These are phyloP conservation scores for Passer montanus DNA, from an alignment of 2,113 vertebrate genomes.

Conservation along the genomic window DNA sequence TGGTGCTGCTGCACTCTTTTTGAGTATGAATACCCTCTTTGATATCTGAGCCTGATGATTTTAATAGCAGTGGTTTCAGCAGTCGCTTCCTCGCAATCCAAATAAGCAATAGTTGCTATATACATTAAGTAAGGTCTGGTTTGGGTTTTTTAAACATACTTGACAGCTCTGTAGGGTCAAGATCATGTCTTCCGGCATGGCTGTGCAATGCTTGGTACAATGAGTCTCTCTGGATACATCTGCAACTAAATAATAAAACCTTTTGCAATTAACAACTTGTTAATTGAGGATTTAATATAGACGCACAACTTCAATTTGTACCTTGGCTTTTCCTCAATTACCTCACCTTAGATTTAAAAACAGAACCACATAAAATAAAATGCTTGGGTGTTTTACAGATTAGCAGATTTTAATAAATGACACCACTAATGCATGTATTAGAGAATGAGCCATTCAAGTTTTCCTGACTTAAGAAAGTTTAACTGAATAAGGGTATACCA, in stretches of 20 bases:
- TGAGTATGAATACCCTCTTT: not conserved
- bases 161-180: not conserved
- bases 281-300: not conserved
- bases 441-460: not conserved
- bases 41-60: not conserved
- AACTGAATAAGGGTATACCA: not conserved
- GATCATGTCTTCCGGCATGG: not conserved
- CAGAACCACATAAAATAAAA: not conserved
- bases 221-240: not conserved
- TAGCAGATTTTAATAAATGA: not conserved
- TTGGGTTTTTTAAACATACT: not conserved
- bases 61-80: not conserved
- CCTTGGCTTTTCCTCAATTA: not conserved
- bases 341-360: not conserved
- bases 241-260: not conserved
- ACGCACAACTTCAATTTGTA: not conserved
- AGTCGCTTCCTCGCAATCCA: not conserved
- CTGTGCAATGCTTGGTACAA: not conserved
- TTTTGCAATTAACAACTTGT: not conserved
- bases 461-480: not conserved
- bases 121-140: not conserved
- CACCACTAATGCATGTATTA: not conserved
- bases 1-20: not conserved
- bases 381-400: not conserved
- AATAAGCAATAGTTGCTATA: not conserved